Evolutionary conservation across 2,888 invertebrate species (phyloP).

Genomic region (Glaucopsyche alexis): DNA sequence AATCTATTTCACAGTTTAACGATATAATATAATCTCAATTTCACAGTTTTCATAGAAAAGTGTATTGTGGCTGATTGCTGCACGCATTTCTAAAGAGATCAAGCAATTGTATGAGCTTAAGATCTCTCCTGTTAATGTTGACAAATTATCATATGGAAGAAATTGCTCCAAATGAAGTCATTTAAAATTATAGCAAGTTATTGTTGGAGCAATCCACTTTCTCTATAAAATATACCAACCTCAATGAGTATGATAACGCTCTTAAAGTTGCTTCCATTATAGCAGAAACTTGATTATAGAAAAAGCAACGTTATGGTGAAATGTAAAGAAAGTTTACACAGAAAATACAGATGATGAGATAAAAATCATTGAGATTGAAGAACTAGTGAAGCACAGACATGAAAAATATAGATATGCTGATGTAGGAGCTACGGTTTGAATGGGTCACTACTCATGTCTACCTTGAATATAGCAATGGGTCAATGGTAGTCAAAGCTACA

Average conservation of each 20-base stretch:
- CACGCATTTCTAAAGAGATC: slow-evolving; percentile 13
- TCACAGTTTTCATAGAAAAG: slow-evolving; percentile 20
- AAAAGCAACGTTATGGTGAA: slow-evolving; percentile 3
- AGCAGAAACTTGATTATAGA: slow-evolving; percentile 6
- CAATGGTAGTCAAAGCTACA: neutral
- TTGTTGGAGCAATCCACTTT: slow-evolving; percentile 36
- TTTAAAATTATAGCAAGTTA: neutral
- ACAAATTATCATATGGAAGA: neutral
- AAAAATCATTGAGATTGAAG: neutral
- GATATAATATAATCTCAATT: slow-evolving; percentile 9
- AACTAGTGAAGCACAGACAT: neutral
- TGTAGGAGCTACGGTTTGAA: too few relatives aligned
- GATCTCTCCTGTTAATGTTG: slow-evolving; percentile 11
- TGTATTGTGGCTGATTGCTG: slow-evolving; percentile 1
- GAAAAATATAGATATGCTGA: too few relatives aligned
- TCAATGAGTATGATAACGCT: slow-evolving; percentile 39
- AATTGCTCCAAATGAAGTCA: neutral
- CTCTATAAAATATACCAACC: slow-evolving; percentile 39
- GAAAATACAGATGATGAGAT: neutral
- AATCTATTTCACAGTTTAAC: slow-evolving; percentile 15
- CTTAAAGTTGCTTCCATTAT: neutral
- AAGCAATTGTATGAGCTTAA: neutral
- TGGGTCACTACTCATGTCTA: neutral
- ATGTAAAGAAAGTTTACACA: slow-evolving; percentile 6
- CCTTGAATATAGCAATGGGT: neutral